Percentiles rank a stretch among this genome's conserved stretches.
phyloP scores from a whole-genome alignment of 2,797 vertebrate species.

The Chiropotes sagulatus region DNA sequence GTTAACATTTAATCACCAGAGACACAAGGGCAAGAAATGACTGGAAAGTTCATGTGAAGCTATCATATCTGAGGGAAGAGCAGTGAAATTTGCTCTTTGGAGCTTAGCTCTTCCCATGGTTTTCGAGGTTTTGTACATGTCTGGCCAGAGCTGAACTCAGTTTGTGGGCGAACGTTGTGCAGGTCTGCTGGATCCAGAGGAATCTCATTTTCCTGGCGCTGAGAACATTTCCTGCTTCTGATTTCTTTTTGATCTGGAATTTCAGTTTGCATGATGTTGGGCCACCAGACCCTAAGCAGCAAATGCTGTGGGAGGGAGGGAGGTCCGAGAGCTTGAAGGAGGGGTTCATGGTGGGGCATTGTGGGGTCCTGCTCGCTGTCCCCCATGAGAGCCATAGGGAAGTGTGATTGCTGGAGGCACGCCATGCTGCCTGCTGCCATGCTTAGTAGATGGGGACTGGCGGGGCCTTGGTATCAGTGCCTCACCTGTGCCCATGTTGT shows the following conservation, averaged over 20 bases:
- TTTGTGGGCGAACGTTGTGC: neutral
- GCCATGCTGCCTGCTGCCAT: neutral
- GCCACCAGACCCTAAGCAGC: neutral
- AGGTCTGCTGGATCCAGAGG: slow-evolving; percentile 6
- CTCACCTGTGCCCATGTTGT: neutral
- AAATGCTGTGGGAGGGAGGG: neutral
- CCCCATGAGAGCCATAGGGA: neutral
- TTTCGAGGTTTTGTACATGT: neutral
- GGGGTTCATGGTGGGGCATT: no score
- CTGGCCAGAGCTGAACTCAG: neutral
- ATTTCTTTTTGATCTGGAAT: slow-evolving; percentile 25
- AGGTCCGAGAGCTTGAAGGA: neutral
- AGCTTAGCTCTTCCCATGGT: neutral
- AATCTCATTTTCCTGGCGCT: slow-evolving; percentile 39
- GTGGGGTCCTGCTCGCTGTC: neutral
- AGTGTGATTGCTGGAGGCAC: neutral
- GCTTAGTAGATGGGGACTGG: neutral
- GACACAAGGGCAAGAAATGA: slow-evolving; percentile 22
- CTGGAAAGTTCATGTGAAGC: slow-evolving; percentile 14
- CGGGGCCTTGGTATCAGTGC: accelerated
- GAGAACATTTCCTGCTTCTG: neutral
- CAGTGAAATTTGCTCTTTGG: neutral
- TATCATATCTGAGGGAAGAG: neutral
- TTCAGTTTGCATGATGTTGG: neutral
- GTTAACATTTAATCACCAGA: slow-evolving; percentile 31